Evolutionary conservation across 64 coral and sea anemone species (phyloP).

Genomic region (Montipora cactus): DNA sequence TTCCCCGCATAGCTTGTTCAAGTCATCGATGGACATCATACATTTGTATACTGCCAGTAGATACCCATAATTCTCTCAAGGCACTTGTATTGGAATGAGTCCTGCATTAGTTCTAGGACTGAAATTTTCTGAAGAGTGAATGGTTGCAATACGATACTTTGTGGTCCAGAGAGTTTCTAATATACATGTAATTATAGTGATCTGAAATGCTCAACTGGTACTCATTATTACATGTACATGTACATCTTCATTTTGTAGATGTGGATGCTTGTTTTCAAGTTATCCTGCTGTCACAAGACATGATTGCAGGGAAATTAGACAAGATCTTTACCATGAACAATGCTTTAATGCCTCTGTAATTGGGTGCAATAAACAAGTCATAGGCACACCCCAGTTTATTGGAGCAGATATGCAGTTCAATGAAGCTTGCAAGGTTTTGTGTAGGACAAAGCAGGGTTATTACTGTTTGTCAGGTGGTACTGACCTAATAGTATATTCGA

Average conservation of each 20-base stretch:
- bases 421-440: background rate
- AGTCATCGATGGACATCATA: no score
- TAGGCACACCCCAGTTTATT: background rate
- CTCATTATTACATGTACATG: background rate
- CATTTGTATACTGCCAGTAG: no score
- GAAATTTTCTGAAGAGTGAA: no score
- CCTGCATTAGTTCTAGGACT: no score
- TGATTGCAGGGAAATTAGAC: background rate
- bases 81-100: no score
- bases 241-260: background rate
- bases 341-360: background rate
- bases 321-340: background rate
- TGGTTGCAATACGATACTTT: no score
- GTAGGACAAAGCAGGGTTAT: background rate
- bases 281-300: background rate
- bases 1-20: no score
- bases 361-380: background rate
- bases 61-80: no score
- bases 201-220: background rate
- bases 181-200: no score
- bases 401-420: background rate
- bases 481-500: background rate
- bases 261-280: constrained; percentile 19
- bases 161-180: no score
- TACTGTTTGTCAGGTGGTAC: background rate